Base-by-base conservation (phyloP, 2,888 invertebrate species). In the Nemotelus pantherinus region DNA sequence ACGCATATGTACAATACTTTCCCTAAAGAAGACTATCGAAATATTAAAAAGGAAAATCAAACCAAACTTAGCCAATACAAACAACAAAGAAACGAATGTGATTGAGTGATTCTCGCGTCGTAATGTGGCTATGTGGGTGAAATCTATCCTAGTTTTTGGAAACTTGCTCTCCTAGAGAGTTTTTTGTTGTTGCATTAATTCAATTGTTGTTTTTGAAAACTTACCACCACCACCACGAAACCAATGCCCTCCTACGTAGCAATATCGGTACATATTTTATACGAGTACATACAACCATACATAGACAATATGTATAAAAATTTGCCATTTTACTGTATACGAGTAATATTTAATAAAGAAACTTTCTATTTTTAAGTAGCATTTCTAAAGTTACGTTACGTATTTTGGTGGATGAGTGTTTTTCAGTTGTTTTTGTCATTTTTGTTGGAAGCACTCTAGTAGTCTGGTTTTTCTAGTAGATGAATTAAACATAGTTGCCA, bases 191-290 rank as follows among this genome's bases (percentile, higher is more conserved):
- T 43, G 3, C 10, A 63, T 63, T 63, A 63, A 5, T 63, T 63
- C 6, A 2, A 63, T 63, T 63, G 7, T 5, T 60, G 41, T 9
- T 48, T 68, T 39, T 57, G 57, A 45, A 70, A 74, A 74, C 74
- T 74, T 74, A 74, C 74, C 70, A 67, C 48, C 67, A 70, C 65
- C 63, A 2, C 70, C 83, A 80, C 80, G 82, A 77, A 81, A 80
- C 82, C 81, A 82, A 82, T 82, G 82, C 82, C 81, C 82, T 82
- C 82, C 83, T 83, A 81, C 81, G 81, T 82, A 80, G 81, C 64
- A 53, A 63, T 75, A 70, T 70, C 55, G 53, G 70, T 70, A 70
- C 2, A 70, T 70, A 70, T 43, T 53, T 70, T 70, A 50, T 55
- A 70, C 45, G 45, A 44, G 55, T 67, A 74, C 60, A 50, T 74